These are phyloP conservation scores for Telmatherina bonti DNA, from an alignment of 2,797 vertebrate species.

Conservation along the genomic window DNA sequence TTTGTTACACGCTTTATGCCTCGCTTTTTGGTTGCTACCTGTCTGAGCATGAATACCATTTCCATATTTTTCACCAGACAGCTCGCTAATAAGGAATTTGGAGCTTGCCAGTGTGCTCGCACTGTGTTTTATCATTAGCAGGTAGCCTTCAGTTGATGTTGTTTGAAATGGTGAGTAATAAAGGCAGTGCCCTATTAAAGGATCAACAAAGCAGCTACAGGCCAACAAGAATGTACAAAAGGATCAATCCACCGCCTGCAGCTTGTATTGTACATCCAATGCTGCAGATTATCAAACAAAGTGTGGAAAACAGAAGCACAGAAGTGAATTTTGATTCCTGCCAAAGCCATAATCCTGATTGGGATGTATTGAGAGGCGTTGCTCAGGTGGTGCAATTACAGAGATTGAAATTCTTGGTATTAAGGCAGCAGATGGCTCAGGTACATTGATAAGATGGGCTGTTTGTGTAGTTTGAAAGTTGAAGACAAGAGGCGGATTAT, in stretches of 20 bases:
- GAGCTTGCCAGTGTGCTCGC: slow-evolving; percentile 50
- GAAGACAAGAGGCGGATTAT: slow-evolving; percentile 40
- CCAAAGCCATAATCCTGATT: slow-evolving; percentile 65
- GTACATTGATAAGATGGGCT: slow-evolving; percentile 52
- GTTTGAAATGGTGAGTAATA: slow-evolving; percentile 68
- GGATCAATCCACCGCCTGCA: slow-evolving; percentile 20
- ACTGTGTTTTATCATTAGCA: slow-evolving; percentile 62
- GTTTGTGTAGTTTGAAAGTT: slow-evolving; percentile 69
- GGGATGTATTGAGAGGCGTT: slow-evolving; percentile 45
- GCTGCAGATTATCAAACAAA: slow-evolving; percentile 51
- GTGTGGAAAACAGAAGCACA: slow-evolving; percentile 47
- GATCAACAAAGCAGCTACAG: slow-evolving; percentile 70
- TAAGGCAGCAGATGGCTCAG: slow-evolving; percentile 66
- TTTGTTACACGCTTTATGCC: slow-evolving; percentile 59
- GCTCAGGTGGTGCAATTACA: slow-evolving; percentile 53
- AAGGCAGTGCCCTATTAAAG: slow-evolving; percentile 56
- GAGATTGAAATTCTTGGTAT: slow-evolving; percentile 56
- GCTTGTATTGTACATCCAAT: slow-evolving; percentile 25
- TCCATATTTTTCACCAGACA: slow-evolving; percentile 68
- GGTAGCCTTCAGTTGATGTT: slow-evolving; percentile 54
- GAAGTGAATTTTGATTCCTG: slow-evolving; percentile 51
- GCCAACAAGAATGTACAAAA: slow-evolving; percentile 34
- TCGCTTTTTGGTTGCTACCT: slow-evolving; percentile 68
- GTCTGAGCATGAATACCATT: slow-evolving; percentile 69
- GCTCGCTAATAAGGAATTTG: slow-evolving; percentile 60